Conservation (phyloP, 2,797 vertebrate genomes). For the Valencia hispanica region DNA sequence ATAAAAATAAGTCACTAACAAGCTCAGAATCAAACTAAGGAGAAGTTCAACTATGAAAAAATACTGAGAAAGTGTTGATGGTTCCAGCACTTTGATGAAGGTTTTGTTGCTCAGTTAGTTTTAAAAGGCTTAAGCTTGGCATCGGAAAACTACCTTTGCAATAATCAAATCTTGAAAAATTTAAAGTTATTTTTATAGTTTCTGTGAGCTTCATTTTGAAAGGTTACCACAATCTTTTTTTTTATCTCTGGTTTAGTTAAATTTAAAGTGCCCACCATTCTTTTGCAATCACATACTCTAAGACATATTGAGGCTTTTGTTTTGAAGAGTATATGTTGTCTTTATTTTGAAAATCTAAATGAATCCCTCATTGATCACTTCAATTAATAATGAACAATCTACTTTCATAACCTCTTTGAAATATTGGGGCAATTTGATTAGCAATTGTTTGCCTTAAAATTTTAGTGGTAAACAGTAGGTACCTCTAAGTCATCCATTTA, state of each 20-base stretch:
- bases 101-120: background rate
- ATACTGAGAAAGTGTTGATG: background rate
- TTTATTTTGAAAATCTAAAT: background rate
- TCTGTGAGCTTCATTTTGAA: background rate
- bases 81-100: background rate
- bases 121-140: background rate
- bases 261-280: background rate
- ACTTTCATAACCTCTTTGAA: background rate
- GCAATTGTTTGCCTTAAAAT: background rate
- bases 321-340: background rate
- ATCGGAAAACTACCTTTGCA: background rate
- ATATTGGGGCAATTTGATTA: background rate
- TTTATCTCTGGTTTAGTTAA: background rate
- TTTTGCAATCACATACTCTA: background rate
- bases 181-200: background rate
- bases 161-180: background rate
- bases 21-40: constrained; percentile 2
- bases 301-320: background rate
- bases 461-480: background rate
- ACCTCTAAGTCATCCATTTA: no score
- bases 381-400: background rate
- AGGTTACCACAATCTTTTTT: background rate
- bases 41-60: background rate
- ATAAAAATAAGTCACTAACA: constrained; percentile 2
- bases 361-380: background rate